These are phyloP conservation scores for Plutella xylostella DNA, from an alignment of 2,888 invertebrate species.

Conservation along the genomic window DNA sequence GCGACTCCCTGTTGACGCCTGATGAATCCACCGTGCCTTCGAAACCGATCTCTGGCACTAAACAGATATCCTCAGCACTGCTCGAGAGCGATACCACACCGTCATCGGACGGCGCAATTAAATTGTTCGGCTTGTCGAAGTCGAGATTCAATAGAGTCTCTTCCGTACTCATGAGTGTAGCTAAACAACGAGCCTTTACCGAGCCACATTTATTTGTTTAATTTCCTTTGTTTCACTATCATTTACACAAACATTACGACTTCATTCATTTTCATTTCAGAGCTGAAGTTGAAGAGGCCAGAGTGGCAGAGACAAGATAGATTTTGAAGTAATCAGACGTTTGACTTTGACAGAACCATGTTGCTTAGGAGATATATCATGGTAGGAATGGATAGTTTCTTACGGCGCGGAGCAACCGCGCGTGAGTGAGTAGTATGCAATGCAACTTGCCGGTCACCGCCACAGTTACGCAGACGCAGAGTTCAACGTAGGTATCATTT, in stretches of 20 bases:
- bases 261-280: constrained; percentile 32
- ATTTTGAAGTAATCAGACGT: too few relatives aligned
- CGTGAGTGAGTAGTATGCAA: too few relatives aligned
- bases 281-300: constrained; percentile 33
- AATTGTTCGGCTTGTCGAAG: constrained; percentile 67
- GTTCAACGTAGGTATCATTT: too few relatives aligned
- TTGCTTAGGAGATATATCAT: too few relatives aligned
- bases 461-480: too few relatives aligned
- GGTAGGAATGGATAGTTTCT: too few relatives aligned
- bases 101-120: constrained; percentile 63
- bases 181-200: constrained; percentile 49
- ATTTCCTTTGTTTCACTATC: constrained; percentile 65
- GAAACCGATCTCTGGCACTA: constrained; percentile 87
- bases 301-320: background rate
- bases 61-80: constrained; percentile 77
- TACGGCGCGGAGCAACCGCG: too few relatives aligned
- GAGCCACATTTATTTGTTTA: constrained; percentile 64
- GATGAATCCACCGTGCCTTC: constrained; percentile 87
- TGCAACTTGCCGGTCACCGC: too few relatives aligned
- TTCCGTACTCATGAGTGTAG: constrained; percentile 72
- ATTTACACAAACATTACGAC: constrained; percentile 60
- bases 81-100: constrained; percentile 71
- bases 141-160: constrained; percentile 74
- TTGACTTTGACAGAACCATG: too few relatives aligned
- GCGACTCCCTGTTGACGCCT: constrained; percentile 90